Evolutionary conservation across 2,113 vertebrate species (phyloP).

Genomic region (Zosterops japonicus): DNA sequence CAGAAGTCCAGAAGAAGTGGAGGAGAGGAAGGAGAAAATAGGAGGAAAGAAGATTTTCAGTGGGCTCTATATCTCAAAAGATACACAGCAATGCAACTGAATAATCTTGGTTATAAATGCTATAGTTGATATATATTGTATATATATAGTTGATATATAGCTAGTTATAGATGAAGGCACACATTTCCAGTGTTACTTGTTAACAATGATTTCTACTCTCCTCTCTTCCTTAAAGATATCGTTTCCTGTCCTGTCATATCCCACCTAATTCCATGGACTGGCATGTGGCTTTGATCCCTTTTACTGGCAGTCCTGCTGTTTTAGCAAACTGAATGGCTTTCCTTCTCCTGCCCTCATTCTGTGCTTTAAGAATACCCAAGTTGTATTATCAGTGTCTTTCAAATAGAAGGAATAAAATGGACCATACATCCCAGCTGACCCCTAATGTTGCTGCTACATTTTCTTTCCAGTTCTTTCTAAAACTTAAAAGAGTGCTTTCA

Average conservation of each 20-base stretch:
- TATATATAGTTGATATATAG: neutral
- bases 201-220: neutral
- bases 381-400: neutral
- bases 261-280: neutral
- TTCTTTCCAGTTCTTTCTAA: neutral
- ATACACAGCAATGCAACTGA: neutral
- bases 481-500: neutral
- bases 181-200: neutral
- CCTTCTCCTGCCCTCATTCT: neutral
- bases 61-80: neutral
- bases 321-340: neutral
- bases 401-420: neutral
- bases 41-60: neutral
- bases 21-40: neutral
- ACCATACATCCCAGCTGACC: neutral
- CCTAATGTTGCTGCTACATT: neutral
- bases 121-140: neutral
- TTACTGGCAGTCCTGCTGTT: neutral
- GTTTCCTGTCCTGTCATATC: neutral
- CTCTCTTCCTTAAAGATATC: neutral
- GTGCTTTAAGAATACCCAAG: neutral
- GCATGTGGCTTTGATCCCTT: neutral
- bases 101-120: neutral
- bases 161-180: neutral
- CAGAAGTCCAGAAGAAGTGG: neutral